Conservation (phyloP, 2,888 invertebrate species). For the Temnothorax unifasciatus region DNA sequence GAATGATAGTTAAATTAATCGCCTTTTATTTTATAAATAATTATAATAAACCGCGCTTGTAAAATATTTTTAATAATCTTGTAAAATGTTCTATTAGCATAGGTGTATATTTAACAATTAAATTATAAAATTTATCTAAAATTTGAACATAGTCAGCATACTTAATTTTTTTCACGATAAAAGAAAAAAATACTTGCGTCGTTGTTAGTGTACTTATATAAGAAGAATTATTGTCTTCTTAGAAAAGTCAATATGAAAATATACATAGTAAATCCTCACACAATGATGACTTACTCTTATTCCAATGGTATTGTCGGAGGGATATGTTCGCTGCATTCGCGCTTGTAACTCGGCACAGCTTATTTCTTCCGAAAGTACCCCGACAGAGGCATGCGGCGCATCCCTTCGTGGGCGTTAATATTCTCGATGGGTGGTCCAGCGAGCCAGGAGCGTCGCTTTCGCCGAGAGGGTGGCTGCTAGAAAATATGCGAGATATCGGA, state of each 20-base stretch:
- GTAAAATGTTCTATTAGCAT: not conserved
- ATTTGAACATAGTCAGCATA: not conserved
- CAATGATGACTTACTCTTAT: conserved; percentile 34
- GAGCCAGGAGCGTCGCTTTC: conserved; percentile 53
- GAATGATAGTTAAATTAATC: not conserved
- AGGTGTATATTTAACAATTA: not conserved
- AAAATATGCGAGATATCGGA: conserved; percentile 70
- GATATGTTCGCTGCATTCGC: conserved; percentile 14
- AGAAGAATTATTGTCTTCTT: conserved; percentile 3
- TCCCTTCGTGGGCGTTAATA: conserved; percentile 58
- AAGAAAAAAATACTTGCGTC: not conserved
- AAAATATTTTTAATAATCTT: conserved; percentile 4
- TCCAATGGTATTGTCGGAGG: conserved; percentile 7
- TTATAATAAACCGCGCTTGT: not conserved
- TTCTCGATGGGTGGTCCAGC: conserved; percentile 54
- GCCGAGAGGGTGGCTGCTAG: conserved; percentile 55
- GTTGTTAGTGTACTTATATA: not conserved
- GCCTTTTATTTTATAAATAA: not conserved
- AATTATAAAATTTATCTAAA: conserved; percentile 11
- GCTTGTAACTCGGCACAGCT: conserved; percentile 13
- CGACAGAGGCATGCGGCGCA: conserved; percentile 38
- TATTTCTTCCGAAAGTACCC: conserved; percentile 31
- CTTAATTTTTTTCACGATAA: not conserved
- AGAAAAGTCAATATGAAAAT: conserved; percentile 14
- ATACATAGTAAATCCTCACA: conserved; percentile 28